Evolutionary conservation across 2,888 invertebrate species (phyloP).

Genomic region (Nematopogon swammerdamellus): DNA sequence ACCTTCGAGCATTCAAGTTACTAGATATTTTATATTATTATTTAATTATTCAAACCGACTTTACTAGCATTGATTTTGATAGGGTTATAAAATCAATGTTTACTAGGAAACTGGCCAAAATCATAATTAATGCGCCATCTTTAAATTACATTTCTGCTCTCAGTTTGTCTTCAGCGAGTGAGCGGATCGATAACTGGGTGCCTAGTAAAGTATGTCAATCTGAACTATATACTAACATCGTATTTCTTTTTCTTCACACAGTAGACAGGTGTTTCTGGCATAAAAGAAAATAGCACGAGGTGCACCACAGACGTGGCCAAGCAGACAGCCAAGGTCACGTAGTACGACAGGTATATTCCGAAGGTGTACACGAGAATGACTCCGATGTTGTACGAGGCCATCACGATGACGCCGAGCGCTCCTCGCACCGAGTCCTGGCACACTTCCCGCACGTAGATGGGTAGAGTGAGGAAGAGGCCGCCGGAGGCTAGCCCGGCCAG

Average conservation of each 20-base stretch:
- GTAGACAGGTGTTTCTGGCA: constrained; percentile 37
- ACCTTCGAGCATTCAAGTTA: too few species aligned
- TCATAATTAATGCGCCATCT: too few species aligned
- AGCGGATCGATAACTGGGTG: too few species aligned
- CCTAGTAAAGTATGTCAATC: too few species aligned
- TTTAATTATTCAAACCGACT: too few species aligned
- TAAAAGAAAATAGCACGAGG: constrained; percentile 24
- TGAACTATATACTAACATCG: constrained; percentile 6
- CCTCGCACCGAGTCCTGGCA: constrained; percentile 29
- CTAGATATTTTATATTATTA: too few species aligned
- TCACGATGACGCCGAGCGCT: constrained; percentile 28
- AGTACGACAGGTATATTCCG: constrained; percentile 25
- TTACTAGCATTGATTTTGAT: too few species aligned
- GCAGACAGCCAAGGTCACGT: constrained; percentile 25
- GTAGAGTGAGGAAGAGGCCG: constrained; percentile 32
- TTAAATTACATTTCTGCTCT: too few species aligned
- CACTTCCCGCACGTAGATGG: constrained; percentile 33
- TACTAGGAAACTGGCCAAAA: too few species aligned
- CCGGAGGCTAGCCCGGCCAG: constrained; percentile 29
- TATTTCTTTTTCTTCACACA: constrained; percentile 6
- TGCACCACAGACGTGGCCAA: constrained; percentile 21
- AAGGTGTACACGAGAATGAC: constrained; percentile 34
- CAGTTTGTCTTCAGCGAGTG: too few species aligned
- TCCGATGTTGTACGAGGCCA: constrained; percentile 35
- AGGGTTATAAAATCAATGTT: too few species aligned